A percentile compares a stretch with the other conserved stretches of the same genome.
These are phyloP conservation scores for Hoplodrina blanda DNA, from an alignment of 2,888 invertebrate species.

Conservation along the genomic window DNA sequence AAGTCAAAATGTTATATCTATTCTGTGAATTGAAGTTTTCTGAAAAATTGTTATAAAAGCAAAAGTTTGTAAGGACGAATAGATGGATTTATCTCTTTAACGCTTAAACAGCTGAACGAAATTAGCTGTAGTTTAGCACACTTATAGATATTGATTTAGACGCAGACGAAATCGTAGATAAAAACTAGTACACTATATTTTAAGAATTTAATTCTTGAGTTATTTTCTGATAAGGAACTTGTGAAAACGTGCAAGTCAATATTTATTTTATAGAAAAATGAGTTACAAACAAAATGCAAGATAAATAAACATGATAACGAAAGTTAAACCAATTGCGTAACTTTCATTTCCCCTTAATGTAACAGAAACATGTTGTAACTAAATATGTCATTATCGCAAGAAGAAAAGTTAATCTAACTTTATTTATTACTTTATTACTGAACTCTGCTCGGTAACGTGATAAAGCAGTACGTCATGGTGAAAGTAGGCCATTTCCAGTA, in stretches of 20 bases:
- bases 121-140: too few relatives aligned
- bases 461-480: constrained; percentile 4
- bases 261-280: not conserved
- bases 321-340: constrained; percentile 39
- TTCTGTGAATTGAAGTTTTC: too few relatives aligned
- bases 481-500: not conserved
- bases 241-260: not conserved
- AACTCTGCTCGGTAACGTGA: constrained; percentile 40
- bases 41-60: too few relatives aligned
- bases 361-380: constrained; percentile 53
- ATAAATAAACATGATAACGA: constrained; percentile 30
- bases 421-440: constrained; percentile 42
- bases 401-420: constrained; percentile 58
- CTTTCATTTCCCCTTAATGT: constrained; percentile 46
- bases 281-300: not conserved
- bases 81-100: too few relatives aligned
- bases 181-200: too few relatives aligned
- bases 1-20: too few relatives aligned
- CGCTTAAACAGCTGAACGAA: too few relatives aligned
- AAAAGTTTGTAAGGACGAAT: too few relatives aligned
- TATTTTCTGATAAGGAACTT: too few relatives aligned
- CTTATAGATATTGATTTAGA: too few relatives aligned
- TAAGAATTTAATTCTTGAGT: too few relatives aligned
- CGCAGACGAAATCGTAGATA: too few relatives aligned
- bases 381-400: constrained; percentile 42